These are phyloP conservation scores for Trematocara zebra DNA, from an alignment of 2,113 vertebrate genomes.

Conservation along the genomic window DNA sequence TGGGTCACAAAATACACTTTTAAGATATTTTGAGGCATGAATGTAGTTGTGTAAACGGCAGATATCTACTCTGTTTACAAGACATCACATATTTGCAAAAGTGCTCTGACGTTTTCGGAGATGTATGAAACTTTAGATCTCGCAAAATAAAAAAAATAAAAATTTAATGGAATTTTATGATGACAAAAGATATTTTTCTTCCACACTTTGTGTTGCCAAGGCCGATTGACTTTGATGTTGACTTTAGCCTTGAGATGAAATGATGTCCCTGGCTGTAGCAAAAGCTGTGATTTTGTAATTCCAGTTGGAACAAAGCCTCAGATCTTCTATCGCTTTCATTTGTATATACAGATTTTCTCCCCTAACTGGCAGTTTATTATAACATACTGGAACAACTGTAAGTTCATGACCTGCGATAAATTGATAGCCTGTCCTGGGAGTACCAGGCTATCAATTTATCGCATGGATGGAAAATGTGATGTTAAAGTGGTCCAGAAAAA, in stretches of 20 bases:
- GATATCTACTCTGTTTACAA: too few relatives aligned
- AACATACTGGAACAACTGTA: neutral
- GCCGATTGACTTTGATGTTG: neutral
- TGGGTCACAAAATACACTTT: too few relatives aligned
- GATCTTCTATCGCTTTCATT: fast-evolving
- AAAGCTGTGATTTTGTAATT: neutral
- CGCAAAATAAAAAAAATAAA: neutral
- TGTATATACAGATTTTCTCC: fast-evolving
- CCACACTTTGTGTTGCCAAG: neutral
- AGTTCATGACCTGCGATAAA: neutral
- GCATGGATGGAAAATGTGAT: neutral
- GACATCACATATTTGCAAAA: too few relatives aligned
- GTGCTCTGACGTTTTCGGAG: too few relatives aligned
- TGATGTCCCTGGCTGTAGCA: fast-evolving
- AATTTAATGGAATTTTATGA: neutral
- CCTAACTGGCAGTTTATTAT: neutral
- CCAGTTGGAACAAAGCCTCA: neutral
- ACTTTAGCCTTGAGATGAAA: neutral
- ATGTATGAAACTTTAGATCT: too few relatives aligned
- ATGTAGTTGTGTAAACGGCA: too few relatives aligned
- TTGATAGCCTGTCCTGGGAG: neutral
- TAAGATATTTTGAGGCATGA: too few relatives aligned
- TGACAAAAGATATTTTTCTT: neutral
- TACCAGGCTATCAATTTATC: neutral
- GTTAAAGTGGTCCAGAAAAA: neutral